Conservation (phyloP, 23 tunicate genomes). For the Trididemnum miniatum region DNA sequence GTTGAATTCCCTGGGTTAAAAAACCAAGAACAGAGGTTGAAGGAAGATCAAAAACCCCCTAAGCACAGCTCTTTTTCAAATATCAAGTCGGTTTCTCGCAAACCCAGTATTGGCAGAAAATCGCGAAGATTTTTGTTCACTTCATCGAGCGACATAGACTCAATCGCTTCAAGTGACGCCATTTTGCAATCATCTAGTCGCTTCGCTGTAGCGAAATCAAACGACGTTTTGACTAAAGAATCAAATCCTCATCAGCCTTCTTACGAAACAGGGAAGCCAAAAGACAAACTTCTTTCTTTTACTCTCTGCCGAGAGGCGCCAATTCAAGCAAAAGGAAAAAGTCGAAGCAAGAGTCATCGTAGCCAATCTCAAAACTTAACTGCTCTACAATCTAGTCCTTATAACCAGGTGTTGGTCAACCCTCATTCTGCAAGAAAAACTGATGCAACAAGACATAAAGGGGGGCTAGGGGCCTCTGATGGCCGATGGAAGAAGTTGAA, state of each 20-base stretch:
- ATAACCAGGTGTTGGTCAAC: neutral
- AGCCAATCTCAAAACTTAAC: neutral
- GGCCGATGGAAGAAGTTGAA: neutral
- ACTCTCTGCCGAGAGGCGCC: neutral
- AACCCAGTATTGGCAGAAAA: neutral
- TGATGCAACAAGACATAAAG: neutral
- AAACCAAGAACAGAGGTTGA: too few relatives aligned
- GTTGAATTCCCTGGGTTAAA: too few relatives aligned
- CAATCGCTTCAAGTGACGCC: neutral
- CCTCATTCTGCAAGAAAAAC: neutral
- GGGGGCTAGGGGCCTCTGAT: neutral
- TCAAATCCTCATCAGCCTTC: neutral
- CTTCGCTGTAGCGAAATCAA: neutral
- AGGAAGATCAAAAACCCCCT: too few relatives aligned
- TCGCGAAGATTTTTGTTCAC: constrained; percentile 8
- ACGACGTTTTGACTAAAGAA: neutral
- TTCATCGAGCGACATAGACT: neutral
- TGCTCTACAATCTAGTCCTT: constrained; percentile 16
- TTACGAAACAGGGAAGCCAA: neutral
- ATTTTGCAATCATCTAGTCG: neutral
- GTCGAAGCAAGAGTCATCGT: neutral
- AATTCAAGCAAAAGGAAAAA: neutral
- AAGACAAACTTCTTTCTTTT: neutral
- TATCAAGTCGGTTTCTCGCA: too few relatives aligned
- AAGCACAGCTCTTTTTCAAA: too few relatives aligned